phyloP scores from a whole-genome alignment of 2,797 vertebrate genomes.

The Aselliscus stoliczkanus region DNA sequence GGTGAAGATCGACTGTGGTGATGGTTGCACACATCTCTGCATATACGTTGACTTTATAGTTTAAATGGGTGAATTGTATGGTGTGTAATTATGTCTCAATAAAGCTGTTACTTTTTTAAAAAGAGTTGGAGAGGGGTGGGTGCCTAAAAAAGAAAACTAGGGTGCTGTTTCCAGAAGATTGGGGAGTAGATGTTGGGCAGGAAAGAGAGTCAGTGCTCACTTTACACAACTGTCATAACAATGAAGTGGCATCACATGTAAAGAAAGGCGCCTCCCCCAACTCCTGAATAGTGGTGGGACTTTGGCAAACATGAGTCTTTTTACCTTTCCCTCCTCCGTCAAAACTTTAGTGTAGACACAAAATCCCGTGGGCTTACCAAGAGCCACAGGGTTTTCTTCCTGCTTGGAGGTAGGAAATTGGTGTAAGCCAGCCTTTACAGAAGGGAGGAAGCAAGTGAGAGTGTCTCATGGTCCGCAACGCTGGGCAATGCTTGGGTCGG shows the following conservation, averaged over 20 bases:
- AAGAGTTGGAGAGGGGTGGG: background rate
- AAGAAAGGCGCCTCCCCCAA: accelerated
- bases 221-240: accelerated
- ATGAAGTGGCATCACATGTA: accelerated
- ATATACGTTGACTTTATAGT: background rate
- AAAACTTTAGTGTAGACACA: background rate
- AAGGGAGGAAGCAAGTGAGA: background rate
- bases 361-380: background rate
- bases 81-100: background rate
- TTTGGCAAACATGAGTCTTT: accelerated
- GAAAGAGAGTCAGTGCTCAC: background rate
- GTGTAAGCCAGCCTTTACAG: background rate
- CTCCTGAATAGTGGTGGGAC: accelerated
- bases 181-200: background rate
- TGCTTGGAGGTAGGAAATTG: background rate
- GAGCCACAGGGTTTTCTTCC: background rate
- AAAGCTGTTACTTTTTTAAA: background rate
- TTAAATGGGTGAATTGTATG: background rate
- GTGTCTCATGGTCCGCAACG: accelerated
- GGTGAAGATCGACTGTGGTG: background rate
- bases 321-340: background rate
- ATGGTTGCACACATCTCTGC: background rate
- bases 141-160: background rate
- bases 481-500: background rate
- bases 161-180: background rate